Evolutionary conservation across 2,113 vertebrate species (phyloP), one percentile per base, ranked within the genome.

Genomic region (Symphodus melops): DNA sequence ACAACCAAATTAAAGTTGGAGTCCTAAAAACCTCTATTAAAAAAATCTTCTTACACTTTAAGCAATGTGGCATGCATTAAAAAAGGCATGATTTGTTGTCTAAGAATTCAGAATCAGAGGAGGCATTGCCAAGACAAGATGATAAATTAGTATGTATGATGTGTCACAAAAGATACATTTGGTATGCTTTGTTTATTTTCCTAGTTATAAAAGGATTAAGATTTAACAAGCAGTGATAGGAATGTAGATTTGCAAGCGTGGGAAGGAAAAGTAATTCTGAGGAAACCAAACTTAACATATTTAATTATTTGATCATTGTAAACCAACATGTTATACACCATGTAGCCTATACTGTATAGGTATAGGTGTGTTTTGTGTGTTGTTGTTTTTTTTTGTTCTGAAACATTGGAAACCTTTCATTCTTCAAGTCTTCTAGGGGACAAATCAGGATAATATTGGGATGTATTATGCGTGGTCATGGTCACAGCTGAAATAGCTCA

Each of bases 41-140:
- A 39, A 42, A 82, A 65, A 77, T 54, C 52, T 61, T 14, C 39
- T 44, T 46, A 55, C 37, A 58, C n/a, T 49, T 68, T 7, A 48
- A 48, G 68, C 3, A 14, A 44, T 44, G 13, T 72, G 69, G 52
- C 66, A 60, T 25, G 21, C 58, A 28, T 68, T 44, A 62, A 66
- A 44, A 39, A 79, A 72, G 73, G 63, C 74, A 54, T 76, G 56
- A 83, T 84, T 80, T 51, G 71, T 79, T 49, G 54, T 68, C 42
- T 60, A 77, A 54, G 48, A 49, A 53, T 23, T 39, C 1, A 39
- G 64, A 77, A 71, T 72, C 65, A 66, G 19, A 69, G 52, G 16
- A 52, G 60, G 42, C 12, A 23, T 55, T 39, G 58, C 23, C 61
- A 37, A 63, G 60, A 69, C 49, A 56, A 33, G 25, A 69, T 56